Percentiles rank a stretch among this genome's conserved stretches.
phyloP scores from a whole-genome alignment of 1,140 invertebrate genomes.

The Cydia splendana region DNA sequence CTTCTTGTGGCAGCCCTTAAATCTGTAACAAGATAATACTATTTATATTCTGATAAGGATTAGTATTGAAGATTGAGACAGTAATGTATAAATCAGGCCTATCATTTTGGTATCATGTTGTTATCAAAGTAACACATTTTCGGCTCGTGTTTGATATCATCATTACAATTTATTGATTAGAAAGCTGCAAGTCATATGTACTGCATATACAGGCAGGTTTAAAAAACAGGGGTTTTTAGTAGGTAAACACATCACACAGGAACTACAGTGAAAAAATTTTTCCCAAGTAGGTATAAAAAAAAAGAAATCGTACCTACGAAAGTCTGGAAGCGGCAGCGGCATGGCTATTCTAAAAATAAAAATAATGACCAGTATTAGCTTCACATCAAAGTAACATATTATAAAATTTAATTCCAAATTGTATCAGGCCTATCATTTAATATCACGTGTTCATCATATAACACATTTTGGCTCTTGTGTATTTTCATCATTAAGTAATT shows the following conservation, averaged over 20 bases:
- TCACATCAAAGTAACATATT: neutral
- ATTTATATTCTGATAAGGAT: constrained; percentile 16
- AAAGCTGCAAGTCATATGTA: neutral
- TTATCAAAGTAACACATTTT: constrained; percentile 64
- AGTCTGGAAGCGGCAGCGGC: neutral
- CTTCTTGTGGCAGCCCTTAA: constrained; percentile 1
- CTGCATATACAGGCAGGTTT: constrained; percentile 1
- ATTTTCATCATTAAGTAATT: constrained; percentile 54
- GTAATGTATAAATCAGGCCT: constrained; percentile 54
- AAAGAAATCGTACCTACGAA: neutral
- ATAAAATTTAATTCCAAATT: neutral
- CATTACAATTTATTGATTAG: constrained; percentile 40
- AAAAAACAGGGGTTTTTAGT: neutral
- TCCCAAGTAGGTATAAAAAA: no score
- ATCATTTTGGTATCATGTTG: constrained; percentile 66
- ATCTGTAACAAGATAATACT: constrained; percentile 25
- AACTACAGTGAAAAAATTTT: no score
- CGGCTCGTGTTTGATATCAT: constrained; percentile 66
- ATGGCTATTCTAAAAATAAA: neutral
- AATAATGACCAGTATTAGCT: neutral
- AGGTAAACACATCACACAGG: no score
- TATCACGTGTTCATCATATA: constrained; percentile 66
- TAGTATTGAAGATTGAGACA: neutral
- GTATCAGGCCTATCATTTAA: constrained; percentile 68
- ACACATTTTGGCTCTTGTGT: constrained; percentile 70